A percentile compares a stretch with the other conserved stretches of the same genome.
phyloP scores from a whole-genome alignment of 2,113 vertebrate genomes.

The Meriones unguiculatus region DNA sequence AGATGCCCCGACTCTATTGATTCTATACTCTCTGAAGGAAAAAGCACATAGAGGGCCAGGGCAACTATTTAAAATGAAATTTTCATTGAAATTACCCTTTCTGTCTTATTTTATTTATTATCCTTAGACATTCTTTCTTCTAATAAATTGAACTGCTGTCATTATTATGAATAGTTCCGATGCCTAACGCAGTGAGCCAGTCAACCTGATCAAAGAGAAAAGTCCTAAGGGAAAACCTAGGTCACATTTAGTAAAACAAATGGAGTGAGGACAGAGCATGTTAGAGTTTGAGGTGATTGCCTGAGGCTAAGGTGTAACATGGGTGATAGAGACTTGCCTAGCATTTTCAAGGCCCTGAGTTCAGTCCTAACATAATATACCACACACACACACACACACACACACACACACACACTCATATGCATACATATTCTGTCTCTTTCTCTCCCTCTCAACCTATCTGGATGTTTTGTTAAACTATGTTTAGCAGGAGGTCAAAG shows the following conservation, averaged over 20 bases:
- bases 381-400: background rate
- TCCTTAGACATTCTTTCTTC: background rate
- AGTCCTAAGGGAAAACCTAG: background rate
- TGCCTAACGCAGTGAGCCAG: background rate
- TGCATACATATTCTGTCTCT: background rate
- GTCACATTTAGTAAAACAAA: background rate
- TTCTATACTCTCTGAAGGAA: slow-evolving; percentile 21
- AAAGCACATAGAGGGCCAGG: background rate
- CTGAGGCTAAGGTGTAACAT: background rate
- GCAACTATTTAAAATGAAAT: slow-evolving; percentile 26
- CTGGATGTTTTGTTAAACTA: slow-evolving; percentile 19
- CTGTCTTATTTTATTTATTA: background rate
- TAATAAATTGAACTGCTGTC: slow-evolving; percentile 1
- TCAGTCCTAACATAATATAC: background rate
- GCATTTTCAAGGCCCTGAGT: background rate
- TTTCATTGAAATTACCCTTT: background rate
- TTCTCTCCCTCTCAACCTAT: background rate
- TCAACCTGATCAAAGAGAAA: background rate
- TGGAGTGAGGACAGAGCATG: background rate
- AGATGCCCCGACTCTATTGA: slow-evolving; percentile 17
- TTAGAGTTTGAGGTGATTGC: background rate
- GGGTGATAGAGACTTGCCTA: background rate
- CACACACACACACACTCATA: background rate
- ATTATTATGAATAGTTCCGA: background rate
- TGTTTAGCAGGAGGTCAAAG: background rate